Evolutionary conservation across 2,797 vertebrate species (phyloP), one percentile per base, ranked within the genome.

Genomic region (Chiloscyllium punctatum): DNA sequence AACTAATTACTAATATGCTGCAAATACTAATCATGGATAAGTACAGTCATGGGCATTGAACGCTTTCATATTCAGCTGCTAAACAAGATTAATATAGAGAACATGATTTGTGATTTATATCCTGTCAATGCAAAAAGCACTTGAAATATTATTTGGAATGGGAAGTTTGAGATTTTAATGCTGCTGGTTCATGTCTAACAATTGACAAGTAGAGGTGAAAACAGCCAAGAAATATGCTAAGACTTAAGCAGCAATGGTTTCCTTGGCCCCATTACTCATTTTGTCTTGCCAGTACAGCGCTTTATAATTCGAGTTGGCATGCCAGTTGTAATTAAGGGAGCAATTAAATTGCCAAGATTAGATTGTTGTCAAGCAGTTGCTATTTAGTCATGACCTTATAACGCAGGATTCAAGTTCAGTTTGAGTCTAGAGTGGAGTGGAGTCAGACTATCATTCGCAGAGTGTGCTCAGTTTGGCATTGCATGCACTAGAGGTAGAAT

Each of bases 141-240:
- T 68, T 91, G 88, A 91, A 91, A 91, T 91, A 66, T 68, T 66
- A 68, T 66, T 57, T 37, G 62, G 88, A 91, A 68, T 66, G n/a
- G 88, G 33, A 91, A 68, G 51, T n/a, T 66, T 33, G 62, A 37
- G 30, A n/a, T 23, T 91, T n/a, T 91, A 68, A 68, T 68, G 57
- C 88, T 66, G 37, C 57, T 4, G 5, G 62, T 7, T 68, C 88
- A 68, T 68, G 88, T 91, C 57, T 91, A 68, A 68, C 88, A 91
- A 91, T n/a, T 91, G 88, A 91, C 88, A 91, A 91, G 91, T 91
- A 66, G 88, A 68, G 88, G 62, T 37, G 88, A 66, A 37, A 66
- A 30, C 88, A 66, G 88, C n/a, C 6, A 91, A 68, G 57, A 91
- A 91, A 68, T 91, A 57, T 91, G 57, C 62, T 91, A 68, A 68